These are phyloP conservation scores for Scaptomyza montana DNA, from an alignment of 1,140 invertebrate species.

Conservation along the genomic window DNA sequence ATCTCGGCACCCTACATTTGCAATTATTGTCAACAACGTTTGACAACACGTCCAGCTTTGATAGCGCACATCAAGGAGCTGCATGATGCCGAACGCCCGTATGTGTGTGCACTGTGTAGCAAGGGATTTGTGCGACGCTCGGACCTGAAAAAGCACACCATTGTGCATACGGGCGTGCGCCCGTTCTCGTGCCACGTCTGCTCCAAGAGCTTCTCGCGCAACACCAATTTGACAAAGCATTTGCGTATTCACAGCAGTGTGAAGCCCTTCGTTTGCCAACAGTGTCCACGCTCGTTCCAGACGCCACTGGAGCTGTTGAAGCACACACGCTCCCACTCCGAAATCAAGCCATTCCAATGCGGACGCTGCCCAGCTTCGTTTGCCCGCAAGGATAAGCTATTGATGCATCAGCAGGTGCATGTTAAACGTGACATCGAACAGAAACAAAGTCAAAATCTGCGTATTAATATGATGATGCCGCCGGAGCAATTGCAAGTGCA, in stretches of 20 bases:
- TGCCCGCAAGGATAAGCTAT: constrained; percentile 86
- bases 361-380: constrained; percentile 88
- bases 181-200: constrained; percentile 88
- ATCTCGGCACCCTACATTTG: constrained; percentile 86
- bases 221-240: constrained; percentile 94
- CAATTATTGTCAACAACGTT: constrained; percentile 85
- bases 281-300: constrained; percentile 90
- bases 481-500: constrained; percentile 48
- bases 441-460: constrained; percentile 42
- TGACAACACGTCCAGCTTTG: constrained; percentile 85
- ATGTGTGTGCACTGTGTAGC: constrained; percentile 87
- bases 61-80: constrained; percentile 86
- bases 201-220: constrained; percentile 88
- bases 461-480: constrained; percentile 53
- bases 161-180: constrained; percentile 89
- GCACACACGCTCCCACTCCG: constrained; percentile 89
- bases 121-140: constrained; percentile 87
- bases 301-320: constrained; percentile 88
- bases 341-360: constrained; percentile 89
- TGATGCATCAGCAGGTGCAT: constrained; percentile 86
- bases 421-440: constrained; percentile 72
- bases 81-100: constrained; percentile 87
- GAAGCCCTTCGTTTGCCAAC: constrained; percentile 88
- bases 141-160: constrained; percentile 88
- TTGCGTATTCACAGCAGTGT: constrained; percentile 89